Percentiles rank a stretch among this genome's conserved stretches.
Evolutionary conservation across 2,888 invertebrate genomes (phyloP).

Genomic region (Drosophila histrio): DNA sequence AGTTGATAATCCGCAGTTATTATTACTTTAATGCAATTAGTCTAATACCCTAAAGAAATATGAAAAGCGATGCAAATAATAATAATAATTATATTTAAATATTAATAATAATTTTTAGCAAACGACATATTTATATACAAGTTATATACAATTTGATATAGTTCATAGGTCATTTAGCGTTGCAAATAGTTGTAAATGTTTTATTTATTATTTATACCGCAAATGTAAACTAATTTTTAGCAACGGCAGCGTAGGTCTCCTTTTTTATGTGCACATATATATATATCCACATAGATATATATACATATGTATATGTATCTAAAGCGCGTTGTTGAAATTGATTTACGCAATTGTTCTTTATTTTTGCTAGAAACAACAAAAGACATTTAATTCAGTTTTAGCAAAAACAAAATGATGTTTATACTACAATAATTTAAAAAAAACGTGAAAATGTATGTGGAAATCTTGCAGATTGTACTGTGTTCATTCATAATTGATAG

Average conservation of each 20-base stretch:
- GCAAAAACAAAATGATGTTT: constrained; percentile 39
- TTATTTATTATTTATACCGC: constrained; percentile 80
- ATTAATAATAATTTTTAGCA: constrained; percentile 63
- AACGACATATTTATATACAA: constrained; percentile 76
- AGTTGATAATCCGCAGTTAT: constrained; percentile 76
- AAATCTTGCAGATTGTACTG: constrained; percentile 57
- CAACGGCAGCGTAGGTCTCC: constrained; percentile 30
- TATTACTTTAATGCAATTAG: constrained; percentile 76
- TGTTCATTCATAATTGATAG: constrained; percentile 61
- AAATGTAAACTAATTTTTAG: constrained; percentile 66
- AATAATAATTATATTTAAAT: constrained; percentile 42
- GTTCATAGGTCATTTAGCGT: constrained; percentile 75
- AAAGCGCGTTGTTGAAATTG: constrained; percentile 70
- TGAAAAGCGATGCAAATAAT: constrained; percentile 50
- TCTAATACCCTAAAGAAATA: constrained; percentile 51
- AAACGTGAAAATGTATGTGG: constrained; percentile 28
- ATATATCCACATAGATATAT: constrained; percentile 16
- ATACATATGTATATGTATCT: constrained; percentile 38
- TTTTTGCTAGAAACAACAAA: constrained; percentile 47
- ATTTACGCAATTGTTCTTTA: constrained; percentile 58
- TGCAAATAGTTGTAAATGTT: constrained; percentile 75
- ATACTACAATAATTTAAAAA: constrained; percentile 28
- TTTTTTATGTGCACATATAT: constrained; percentile 22
- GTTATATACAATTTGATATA: constrained; percentile 76
- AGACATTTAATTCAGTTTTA: constrained; percentile 64